phyloP scores from a whole-genome alignment of 2,113 vertebrate genomes.

The Chamaetylas fuelleborni region DNA sequence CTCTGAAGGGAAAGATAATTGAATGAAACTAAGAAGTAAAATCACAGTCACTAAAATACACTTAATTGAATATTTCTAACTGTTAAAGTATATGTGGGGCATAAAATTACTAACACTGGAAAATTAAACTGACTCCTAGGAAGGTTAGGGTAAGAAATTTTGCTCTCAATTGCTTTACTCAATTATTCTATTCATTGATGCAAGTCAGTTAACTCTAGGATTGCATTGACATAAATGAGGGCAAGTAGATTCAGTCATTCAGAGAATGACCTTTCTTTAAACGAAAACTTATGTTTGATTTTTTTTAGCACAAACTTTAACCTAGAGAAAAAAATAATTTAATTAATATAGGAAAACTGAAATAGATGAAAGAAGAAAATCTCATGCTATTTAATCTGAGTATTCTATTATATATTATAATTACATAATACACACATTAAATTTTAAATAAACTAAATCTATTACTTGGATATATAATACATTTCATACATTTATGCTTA shows the following conservation, averaged over 20 bases:
- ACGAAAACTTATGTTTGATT: neutral
- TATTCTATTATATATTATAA: neutral
- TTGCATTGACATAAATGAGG: neutral
- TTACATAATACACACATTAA: neutral
- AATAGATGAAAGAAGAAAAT: neutral
- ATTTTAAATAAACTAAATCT: neutral
- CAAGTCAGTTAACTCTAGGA: neutral
- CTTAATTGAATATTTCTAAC: neutral
- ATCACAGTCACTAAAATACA: neutral
- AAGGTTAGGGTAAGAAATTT: neutral
- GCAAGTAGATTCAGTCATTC: neutral
- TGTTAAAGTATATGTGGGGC: neutral
- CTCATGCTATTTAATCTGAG: neutral
- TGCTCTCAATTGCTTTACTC: neutral
- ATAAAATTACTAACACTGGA: neutral
- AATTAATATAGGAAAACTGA: neutral
- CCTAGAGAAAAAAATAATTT: neutral
- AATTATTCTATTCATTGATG: slow-evolving; percentile 29
- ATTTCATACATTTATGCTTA: too few species aligned
- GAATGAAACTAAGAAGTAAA: neutral
- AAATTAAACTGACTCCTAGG: slow-evolving; percentile 18
- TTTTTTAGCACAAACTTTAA: neutral
- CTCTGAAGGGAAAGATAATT: neutral
- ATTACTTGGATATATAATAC: neutral
- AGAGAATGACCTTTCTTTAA: neutral